phyloP scores from a whole-genome alignment of 2,113 vertebrate species.

The Toxotes chatareus region DNA sequence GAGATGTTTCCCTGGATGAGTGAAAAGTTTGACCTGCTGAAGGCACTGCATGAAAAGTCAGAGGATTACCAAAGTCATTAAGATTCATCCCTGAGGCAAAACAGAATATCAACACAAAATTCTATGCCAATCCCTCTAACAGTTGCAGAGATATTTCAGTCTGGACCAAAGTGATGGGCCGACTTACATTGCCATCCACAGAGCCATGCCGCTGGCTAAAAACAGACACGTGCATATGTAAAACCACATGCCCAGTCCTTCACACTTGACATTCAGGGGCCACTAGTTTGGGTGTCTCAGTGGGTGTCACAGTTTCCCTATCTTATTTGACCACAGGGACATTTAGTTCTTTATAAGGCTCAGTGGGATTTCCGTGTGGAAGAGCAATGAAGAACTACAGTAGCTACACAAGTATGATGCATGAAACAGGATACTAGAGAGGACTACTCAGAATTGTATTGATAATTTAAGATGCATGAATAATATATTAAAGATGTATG shows the following conservation, averaged over 20 bases:
- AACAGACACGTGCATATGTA: background rate
- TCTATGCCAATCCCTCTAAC: background rate
- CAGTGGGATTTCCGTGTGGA: conserved; percentile 26
- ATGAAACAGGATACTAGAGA: conserved; percentile 16
- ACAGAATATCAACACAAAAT: background rate
- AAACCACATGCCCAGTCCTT: background rate
- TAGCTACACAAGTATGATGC: conserved; percentile 23
- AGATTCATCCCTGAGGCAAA: background rate
- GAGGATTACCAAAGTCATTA: background rate
- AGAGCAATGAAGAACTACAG: background rate
- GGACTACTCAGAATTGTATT: conserved; percentile 14
- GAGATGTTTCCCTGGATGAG: background rate
- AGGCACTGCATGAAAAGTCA: background rate
- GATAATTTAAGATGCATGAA: conserved; percentile 47
- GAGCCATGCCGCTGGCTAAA: background rate
- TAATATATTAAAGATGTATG: conserved; percentile 43
- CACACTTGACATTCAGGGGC: background rate
- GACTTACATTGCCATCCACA: background rate
- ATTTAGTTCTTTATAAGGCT: conserved; percentile 35
- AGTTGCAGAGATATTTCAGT: background rate
- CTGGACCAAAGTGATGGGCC: background rate
- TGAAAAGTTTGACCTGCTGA: background rate
- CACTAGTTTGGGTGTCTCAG: background rate
- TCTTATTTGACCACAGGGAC: conserved; percentile 37
- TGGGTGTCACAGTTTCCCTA: conserved; percentile 4